These are phyloP conservation scores for Noctua fimbriata DNA, from an alignment of 2,888 invertebrate genomes.

Conservation along the genomic window DNA sequence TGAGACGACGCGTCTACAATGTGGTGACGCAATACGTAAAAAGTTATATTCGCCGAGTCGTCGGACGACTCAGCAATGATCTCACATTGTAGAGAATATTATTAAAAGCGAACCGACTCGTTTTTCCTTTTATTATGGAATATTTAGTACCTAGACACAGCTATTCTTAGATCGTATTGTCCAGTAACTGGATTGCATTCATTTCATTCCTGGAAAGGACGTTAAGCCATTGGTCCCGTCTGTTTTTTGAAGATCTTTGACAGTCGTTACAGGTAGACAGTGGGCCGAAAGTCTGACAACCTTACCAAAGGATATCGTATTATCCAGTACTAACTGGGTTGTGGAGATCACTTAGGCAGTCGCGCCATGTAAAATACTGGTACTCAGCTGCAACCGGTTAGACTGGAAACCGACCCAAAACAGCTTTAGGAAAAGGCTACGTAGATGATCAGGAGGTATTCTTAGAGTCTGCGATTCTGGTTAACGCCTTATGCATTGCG, in stretches of 20 bases:
- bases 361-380: not conserved
- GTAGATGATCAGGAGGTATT: not conserved
- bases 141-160: not conserved
- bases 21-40: slow-evolving; percentile 14
- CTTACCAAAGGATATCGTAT: not conserved
- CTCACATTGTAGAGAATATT: slow-evolving; percentile 27
- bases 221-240: too few relatives aligned
- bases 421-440: not conserved
- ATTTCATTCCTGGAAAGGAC: too few relatives aligned
- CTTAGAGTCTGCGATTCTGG: not conserved
- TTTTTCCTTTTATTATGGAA: not conserved
- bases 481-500: not conserved
- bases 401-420: not conserved
- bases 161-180: not conserved
- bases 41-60: slow-evolving; percentile 26
- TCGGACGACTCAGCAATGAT: not conserved
- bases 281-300: too few relatives aligned
- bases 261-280: too few relatives aligned
- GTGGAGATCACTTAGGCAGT: not conserved
- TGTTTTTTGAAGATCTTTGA: too few relatives aligned
- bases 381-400: too few relatives aligned
- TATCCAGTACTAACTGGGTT: not conserved
- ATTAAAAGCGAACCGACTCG: not conserved
- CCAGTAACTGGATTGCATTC: too few relatives aligned
- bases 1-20: slow-evolving; percentile 21